Conservation (phyloP, 2,113 vertebrate genomes). For the Cacatua alba region DNA sequence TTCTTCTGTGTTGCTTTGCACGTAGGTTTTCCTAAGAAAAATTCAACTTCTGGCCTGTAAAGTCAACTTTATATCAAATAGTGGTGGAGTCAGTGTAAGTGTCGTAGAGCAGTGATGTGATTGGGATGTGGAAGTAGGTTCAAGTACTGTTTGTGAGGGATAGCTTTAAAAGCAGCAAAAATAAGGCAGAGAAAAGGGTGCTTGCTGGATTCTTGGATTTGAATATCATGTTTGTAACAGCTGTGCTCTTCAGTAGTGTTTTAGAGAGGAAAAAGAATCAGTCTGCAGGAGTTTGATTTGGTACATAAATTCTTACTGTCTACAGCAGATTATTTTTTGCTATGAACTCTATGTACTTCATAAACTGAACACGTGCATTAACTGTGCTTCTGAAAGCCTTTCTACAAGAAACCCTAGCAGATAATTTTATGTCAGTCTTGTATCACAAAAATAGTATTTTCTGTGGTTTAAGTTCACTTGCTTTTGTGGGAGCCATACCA, state of each 20-base stretch:
- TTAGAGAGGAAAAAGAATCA: background rate
- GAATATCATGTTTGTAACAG: background rate
- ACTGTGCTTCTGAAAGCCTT: background rate
- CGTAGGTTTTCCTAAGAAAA: background rate
- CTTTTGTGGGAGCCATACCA: background rate
- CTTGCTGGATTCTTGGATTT: background rate
- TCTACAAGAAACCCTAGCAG: background rate
- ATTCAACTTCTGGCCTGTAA: background rate
- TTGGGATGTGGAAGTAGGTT: background rate
- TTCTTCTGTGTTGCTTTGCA: background rate
- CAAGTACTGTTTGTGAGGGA: rapidly evolving
- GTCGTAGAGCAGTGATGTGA: background rate
- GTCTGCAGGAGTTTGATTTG: background rate
- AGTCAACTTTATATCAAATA: background rate
- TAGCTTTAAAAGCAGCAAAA: background rate
- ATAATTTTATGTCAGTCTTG: background rate
- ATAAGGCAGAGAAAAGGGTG: background rate
- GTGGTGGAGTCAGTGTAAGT: background rate
- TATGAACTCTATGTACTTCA: background rate
- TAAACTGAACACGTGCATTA: background rate
- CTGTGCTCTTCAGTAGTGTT: background rate
- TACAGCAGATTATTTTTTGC: background rate
- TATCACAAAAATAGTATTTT: background rate
- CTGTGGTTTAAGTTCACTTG: background rate
- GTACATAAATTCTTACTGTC: background rate